Evolutionary conservation across 2,113 vertebrate genomes (phyloP), one percentile per base, ranked within the genome.

Genomic region (Beaufortia kweichowensis): DNA sequence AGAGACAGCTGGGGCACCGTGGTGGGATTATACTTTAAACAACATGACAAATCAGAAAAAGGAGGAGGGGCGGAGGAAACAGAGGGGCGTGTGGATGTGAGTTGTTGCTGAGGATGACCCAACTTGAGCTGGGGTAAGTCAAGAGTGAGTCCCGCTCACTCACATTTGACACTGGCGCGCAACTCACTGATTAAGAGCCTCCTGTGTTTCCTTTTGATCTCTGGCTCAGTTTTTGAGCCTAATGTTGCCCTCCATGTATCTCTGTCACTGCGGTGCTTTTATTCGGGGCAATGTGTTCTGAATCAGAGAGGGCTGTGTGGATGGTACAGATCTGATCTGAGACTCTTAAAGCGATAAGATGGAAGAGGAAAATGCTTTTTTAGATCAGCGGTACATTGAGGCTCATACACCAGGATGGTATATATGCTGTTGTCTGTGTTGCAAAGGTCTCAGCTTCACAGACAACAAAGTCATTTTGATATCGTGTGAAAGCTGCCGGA

Each of bases 1-100:
- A 78, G 84, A 92, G 89, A 89, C 92, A 92, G 91, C 92, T 92
- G 90, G 85, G 87, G 70, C 55, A 60, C 73, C 69, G 0, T 79
- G 76, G 80, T 75, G 82, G 90, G 86, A 88, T 86, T 80, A 88
- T 89, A 86, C 87, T 84, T 84, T 85, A 84, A 85, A 80, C 78
- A 81, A 75, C 77, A 84, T 82, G 66, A 83, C 75, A 89, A 86
- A 84, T 89, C 87, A 89, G 86, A 86, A 82, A 76, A 86, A 87
- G 86, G 84, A 82, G 86, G 85, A 85, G 2, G 81, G 17, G 50
- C 26, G 28, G 50, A 41, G 60, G 71, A 68, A 21, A 50, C 60
- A 56, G 15, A 29, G 76, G 84, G 83, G n/a, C 67, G 12, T 60
- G 76, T 87, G 87, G 87, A 86, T 86, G 89, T 88, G 85, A 88